Evolutionary conservation across 2,888 invertebrate genomes (phyloP).

Genomic region (Chromoteleia sp.): DNA sequence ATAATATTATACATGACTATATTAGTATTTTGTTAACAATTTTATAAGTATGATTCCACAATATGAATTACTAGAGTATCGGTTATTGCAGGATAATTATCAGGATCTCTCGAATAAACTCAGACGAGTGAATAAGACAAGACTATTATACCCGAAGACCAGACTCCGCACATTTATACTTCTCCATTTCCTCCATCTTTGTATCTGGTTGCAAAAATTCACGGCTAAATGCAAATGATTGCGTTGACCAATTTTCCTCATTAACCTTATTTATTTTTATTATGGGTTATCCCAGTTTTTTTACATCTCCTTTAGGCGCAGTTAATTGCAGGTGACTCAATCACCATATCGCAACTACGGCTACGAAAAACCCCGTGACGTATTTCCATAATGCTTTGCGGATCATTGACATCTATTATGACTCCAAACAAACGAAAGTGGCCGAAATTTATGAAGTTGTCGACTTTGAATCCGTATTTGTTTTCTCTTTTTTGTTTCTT

Average conservation of each 20-base stretch:
- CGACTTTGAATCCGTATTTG: too few species aligned
- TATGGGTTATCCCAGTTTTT: slow-evolving; percentile 53
- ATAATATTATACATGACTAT: too few species aligned
- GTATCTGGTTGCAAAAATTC: slow-evolving; percentile 31
- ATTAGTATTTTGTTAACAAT: too few species aligned
- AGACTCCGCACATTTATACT: slow-evolving; percentile 40
- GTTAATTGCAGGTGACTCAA: slow-evolving; percentile 20
- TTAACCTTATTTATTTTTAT: slow-evolving; percentile 48
- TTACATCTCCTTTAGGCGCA: slow-evolving; percentile 5
- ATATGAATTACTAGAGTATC: too few species aligned
- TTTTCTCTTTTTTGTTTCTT: slow-evolving; percentile 2
- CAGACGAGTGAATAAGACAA: slow-evolving; percentile 15
- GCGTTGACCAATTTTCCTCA: slow-evolving; percentile 43
- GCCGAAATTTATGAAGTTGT: slow-evolving; percentile 30
- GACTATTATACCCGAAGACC: slow-evolving; percentile 41
- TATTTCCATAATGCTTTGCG: slow-evolving; percentile 16
- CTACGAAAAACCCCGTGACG: slow-evolving; percentile 30
- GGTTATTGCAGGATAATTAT: too few species aligned
- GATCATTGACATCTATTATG: slow-evolving; percentile 34
- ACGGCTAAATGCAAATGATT: slow-evolving; percentile 51
- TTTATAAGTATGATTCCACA: too few species aligned
- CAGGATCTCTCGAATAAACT: slow-evolving; percentile 2
- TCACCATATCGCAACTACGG: slow-evolving; percentile 27
- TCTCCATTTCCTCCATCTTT: slow-evolving; percentile 45
- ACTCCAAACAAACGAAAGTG: slow-evolving; percentile 10